These are phyloP conservation scores for Temnothorax nylanderi DNA, from an alignment of 1,140 invertebrate genomes.

Conservation along the genomic window DNA sequence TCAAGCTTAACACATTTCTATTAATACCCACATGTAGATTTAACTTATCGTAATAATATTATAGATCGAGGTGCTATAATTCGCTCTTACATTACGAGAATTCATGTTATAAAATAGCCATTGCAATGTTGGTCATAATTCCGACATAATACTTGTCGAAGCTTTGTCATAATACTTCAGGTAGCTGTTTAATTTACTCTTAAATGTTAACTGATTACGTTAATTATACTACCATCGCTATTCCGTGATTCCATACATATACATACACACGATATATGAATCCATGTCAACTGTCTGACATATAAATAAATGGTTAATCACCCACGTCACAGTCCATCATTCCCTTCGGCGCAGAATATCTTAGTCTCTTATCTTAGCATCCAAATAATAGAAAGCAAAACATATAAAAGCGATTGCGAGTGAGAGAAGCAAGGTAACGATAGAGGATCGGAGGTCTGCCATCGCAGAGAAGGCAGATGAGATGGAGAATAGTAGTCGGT, in stretches of 20 bases:
- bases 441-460: constrained; percentile 14
- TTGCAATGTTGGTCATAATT: background rate
- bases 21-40: background rate
- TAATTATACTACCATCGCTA: background rate
- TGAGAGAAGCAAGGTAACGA: constrained; percentile 1
- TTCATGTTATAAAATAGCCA: background rate
- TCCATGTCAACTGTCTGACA: background rate
- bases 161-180: background rate
- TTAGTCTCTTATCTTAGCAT: background rate
- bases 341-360: background rate
- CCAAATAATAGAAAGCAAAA: background rate
- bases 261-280: background rate
- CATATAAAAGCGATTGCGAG: constrained; percentile 8
- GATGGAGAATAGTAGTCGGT: constrained; percentile 74
- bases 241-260: background rate
- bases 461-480: constrained; percentile 59
- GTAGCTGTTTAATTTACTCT: background rate
- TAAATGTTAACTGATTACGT: background rate
- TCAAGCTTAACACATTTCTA: background rate
- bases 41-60: background rate
- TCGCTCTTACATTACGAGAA: background rate
- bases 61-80: background rate
- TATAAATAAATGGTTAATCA: background rate
- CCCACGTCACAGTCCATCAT: background rate
- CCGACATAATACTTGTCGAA: no score